Evolutionary conservation across 2,113 vertebrate genomes (phyloP), one percentile per base, ranked within the genome.

Genomic region (Falco punctatus): DNA sequence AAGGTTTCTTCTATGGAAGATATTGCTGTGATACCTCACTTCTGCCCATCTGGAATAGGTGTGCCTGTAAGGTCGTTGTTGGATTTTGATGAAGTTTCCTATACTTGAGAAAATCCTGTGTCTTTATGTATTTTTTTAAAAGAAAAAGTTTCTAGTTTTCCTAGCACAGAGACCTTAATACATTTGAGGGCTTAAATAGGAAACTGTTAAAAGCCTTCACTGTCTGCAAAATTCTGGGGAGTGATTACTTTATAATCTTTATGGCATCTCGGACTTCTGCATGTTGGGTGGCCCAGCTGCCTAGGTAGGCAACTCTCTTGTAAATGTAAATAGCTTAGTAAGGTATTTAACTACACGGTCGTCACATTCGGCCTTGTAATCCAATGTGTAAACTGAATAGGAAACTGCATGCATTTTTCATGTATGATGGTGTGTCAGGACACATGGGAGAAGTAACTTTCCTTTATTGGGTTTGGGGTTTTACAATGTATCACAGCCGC

Each of bases 341-440:
- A 33, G 64, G 35, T 58, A 19, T 90, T 93, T 80, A 62, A 61
- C 70, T 21, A 2, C 33, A 16, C 54, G 24, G 6, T 13, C 16
- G 0, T 52, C 27, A 21, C 38, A 0, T 26, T 90, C 0, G 14
- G 42, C 32, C 55, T 35, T 65, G 81, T 82, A 80, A 79, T 32
- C 51, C 49, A 58, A 77, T 58, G 74, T 83, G 81, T 70, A 49
- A 83, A 27, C 74, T 61, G 42, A 49, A 77, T 9, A 78, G 85
- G 82, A 86, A 55, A 92, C 58, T 24, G 11, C 82, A 57, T 95
- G 74, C 79, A 77, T 90, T 90, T 94, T 90, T 88, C 90, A 74
- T 80, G 83, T 85, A 9, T 65, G 78, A 19, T 5, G n/a, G 62
- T 86, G 59, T n/a, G 69, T 91, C 81, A 32, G 91, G 58, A 42